Evolutionary conservation across 2,113 vertebrate species (phyloP).

Genomic region (Aptenodytes patagonicus): DNA sequence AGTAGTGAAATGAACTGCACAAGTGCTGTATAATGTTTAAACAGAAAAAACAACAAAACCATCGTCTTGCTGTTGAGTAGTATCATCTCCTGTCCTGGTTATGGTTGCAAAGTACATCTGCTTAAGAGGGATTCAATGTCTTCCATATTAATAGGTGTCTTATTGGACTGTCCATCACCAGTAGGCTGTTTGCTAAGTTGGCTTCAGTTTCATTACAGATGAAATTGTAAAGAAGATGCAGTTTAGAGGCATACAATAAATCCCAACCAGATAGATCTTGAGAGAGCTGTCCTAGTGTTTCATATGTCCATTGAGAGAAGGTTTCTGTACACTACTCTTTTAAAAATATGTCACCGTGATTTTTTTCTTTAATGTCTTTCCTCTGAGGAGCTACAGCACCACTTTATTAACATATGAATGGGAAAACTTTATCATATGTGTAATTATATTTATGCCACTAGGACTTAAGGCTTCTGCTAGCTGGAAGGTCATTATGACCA

Average conservation of each 20-base stretch:
- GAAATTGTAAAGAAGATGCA: not conserved
- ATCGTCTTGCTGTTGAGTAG: not conserved
- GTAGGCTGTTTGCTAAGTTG: not conserved
- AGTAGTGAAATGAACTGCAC: not conserved
- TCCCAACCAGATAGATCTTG: not conserved
- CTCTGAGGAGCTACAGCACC: not conserved
- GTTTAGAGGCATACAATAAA: not conserved
- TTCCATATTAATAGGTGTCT: not conserved
- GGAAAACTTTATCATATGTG: not conserved
- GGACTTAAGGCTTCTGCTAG: not conserved
- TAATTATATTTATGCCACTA: not conserved
- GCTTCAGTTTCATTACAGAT: not conserved
- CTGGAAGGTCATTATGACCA: not conserved
- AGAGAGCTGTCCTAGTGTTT: not conserved
- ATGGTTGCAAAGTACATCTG: not conserved
- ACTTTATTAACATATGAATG: not conserved
- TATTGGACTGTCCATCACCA: not conserved
- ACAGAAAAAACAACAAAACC: not conserved
- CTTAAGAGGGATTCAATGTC: not conserved
- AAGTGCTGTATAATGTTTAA: not conserved
- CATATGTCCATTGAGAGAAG: not conserved
- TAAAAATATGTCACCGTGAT: not conserved
- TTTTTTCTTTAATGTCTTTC: not conserved
- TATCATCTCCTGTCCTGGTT: not conserved
- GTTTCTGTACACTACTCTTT: not conserved